phyloP scores from a whole-genome alignment of 2,113 vertebrate species.

The Daphoenositta chrysoptera region DNA sequence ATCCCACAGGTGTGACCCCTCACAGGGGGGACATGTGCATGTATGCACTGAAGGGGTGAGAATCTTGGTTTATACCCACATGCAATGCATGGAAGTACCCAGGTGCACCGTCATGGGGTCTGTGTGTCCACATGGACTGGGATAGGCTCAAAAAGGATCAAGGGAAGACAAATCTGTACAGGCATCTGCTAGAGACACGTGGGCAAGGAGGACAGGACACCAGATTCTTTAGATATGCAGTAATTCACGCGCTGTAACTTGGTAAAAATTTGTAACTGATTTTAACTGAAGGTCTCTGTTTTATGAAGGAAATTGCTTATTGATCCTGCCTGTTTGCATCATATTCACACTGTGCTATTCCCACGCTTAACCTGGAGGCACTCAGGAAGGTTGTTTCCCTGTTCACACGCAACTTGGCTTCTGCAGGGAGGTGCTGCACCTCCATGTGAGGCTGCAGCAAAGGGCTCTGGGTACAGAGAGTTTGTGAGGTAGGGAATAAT shows the following conservation, averaged over 20 bases:
- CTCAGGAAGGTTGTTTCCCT: neutral
- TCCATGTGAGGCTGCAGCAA: neutral
- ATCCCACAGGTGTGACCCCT: neutral
- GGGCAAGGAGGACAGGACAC: neutral
- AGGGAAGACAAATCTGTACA: neutral
- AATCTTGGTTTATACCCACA: neutral
- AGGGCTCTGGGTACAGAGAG: neutral
- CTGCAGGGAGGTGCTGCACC: neutral
- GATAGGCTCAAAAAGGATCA: neutral
- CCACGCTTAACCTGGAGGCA: neutral
- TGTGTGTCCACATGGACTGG: neutral
- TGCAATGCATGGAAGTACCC: neutral
- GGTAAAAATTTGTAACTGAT: neutral
- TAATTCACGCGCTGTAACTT: neutral
- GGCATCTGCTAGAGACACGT: neutral
- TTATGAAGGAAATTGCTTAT: slow-evolving; percentile 24
- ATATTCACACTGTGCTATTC: neutral
- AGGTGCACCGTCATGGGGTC: neutral
- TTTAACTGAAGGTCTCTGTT: neutral
- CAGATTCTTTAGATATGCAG: neutral
- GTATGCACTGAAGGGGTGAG: neutral
- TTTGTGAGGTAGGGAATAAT: neutral
- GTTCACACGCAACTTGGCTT: neutral
- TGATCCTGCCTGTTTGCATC: slow-evolving; percentile 13
- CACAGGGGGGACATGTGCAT: neutral